A percentile compares a stretch with the other conserved stretches of the same genome.
Conservation (phyloP, 1,140 invertebrate genomes). For the Pararge aegeria region DNA sequence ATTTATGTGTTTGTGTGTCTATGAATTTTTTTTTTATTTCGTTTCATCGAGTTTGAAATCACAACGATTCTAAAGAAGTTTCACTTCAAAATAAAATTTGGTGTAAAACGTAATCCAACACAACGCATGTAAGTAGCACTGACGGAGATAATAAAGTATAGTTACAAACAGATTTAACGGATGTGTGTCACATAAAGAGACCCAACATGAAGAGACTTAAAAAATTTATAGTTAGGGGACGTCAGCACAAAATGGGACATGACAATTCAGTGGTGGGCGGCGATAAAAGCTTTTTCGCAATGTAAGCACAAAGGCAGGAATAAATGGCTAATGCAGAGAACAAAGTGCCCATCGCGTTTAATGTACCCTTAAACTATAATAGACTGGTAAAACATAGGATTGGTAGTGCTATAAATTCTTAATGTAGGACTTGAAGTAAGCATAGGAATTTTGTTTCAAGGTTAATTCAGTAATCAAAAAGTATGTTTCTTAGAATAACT, state of each 20-base stretch:
- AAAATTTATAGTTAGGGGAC: slow-evolving; percentile 18
- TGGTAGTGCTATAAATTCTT: not conserved
- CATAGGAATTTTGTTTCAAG: no score
- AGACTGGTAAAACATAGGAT: not conserved
- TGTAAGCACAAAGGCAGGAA: slow-evolving; percentile 31
- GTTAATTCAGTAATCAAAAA: no score
- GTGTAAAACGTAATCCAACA: not conserved
- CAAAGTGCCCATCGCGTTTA: slow-evolving; percentile 30
- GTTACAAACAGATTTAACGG: not conserved
- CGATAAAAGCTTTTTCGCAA: slow-evolving; percentile 29
- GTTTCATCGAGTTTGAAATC: no score
- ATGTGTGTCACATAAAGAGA: slow-evolving; percentile 2
- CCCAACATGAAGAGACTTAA: not conserved
- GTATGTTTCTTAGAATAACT: no score
- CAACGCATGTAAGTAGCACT: not conserved
- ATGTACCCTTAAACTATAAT: slow-evolving; percentile 13
- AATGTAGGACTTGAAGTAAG: not conserved
- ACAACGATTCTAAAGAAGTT: no score
- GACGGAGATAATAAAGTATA: not conserved
- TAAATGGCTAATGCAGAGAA: slow-evolving; percentile 40
- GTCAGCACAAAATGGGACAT: slow-evolving; percentile 20
- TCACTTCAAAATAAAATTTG: no score
- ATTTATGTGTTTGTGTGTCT: no score
- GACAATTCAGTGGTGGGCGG: slow-evolving; percentile 14
- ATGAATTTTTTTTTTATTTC: no score